Base-by-base conservation (phyloP, 1,140 invertebrate species). In the Tribolium madens region DNA sequence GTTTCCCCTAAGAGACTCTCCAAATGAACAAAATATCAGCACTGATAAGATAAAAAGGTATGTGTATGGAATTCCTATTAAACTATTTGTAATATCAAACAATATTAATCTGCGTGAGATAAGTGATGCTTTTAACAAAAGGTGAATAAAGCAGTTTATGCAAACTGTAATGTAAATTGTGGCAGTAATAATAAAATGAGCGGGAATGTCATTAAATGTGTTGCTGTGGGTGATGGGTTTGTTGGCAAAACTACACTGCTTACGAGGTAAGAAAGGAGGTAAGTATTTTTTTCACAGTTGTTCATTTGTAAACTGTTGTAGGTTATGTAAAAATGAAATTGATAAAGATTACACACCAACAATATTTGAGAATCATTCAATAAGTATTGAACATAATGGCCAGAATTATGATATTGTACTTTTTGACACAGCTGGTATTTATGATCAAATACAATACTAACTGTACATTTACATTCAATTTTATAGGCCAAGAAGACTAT, bases 191-290 rank as follows among this genome's bases (percentile, higher is more conserved):
- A 26, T 26, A 48, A 48, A 33, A 72, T 72, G 70, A 31, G 10
- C n/a, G 31, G 12, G 12, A 47, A 17, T 18, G 12, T 48, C 0
- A 64, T 77, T 31, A 64, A 53, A 53, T 77, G 76, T 64, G 50
- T 77, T 4, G 70, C 70, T 13, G 53, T 77, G 7, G 76, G 76
- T n/a, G 70, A 77, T 31, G 76, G 76, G 26, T 77, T 47, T 60
- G 70, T 77, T 26, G 76, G 76, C 12, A 77, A 77, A 73, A 77
- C 76, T 3, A 72, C 68, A 15, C 46, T 77, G 1, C 26, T 77
- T 10, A 17, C 21, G 12, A 72, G 69, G 76, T 76, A 57, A 70
- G 0, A 0, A 26, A 26, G n/a, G n/a, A n/a, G n/a, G n/a, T n/a
- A n/a, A 26, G 3, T 4, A 4, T 26, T 26, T 26, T 26, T 26